Evolutionary conservation across 2,113 vertebrate genomes (phyloP), one percentile per base, ranked within the genome.

Genomic region (Nannospalax galili): DNA sequence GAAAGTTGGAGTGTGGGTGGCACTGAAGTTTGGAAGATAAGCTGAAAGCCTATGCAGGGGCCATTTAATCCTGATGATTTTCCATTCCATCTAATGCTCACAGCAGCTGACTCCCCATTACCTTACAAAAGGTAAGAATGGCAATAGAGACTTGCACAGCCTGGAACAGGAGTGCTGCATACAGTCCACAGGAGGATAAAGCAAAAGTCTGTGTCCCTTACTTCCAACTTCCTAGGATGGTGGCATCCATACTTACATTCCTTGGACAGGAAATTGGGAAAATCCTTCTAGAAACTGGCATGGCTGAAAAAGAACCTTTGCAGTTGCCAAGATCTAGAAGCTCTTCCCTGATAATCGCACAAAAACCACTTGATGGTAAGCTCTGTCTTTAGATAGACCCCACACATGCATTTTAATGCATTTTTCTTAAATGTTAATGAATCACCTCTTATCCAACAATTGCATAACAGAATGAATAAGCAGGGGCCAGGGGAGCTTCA

Each of bases 361-460:
- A 5, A 91, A 84, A 12, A 70, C 19, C 22, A 64, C 32, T 15
- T 81, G 3, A 78, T 48, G 6, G 15, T 22, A 48, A 92, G 15
- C 35, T 62, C 70, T 30, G 58, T 22, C 11, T 65, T 81, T 37
- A 12, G 75, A 35, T 30, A 81, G 48, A 70, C 24, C 11, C 22
- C 64, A 65, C 42, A 52, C 73, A 10, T 4, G 28, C 16, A 17
- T 37, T 65, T 84, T 26, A 52, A 16, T 77, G 26, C 20, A 9
- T 84, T 67, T 48, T 58, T 52, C 70, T 79, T 74, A 93, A 90
- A 67, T 92, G 79, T 74, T 77, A 94, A 11, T 65, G 14, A 6
- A 28, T 69, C 60, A 4, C 40, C 5, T 94, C 37, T 52, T 90
- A 42, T 7, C 52, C 6, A 73, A 84, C 74, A 90, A 24, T 81